phyloP scores from a whole-genome alignment of 1,140 invertebrate species.

The Bombus pyrosoma region DNA sequence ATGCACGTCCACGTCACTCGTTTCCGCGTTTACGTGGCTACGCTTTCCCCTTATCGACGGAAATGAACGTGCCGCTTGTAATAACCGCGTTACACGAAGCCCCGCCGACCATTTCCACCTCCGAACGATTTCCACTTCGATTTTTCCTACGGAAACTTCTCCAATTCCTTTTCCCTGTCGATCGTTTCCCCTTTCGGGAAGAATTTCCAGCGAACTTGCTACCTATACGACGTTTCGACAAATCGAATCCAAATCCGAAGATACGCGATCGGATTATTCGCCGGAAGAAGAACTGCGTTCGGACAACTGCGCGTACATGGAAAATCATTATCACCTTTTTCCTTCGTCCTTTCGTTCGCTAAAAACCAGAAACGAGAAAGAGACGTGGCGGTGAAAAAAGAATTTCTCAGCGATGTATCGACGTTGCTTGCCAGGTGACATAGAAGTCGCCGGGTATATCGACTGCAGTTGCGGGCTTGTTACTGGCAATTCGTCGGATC shows the following conservation, averaged over 20 bases:
- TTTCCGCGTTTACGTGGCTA: no score
- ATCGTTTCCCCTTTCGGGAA: not conserved
- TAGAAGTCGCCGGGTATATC: slow-evolving; percentile 3
- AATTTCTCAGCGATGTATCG: not conserved
- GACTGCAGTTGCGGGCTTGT: slow-evolving; percentile 5
- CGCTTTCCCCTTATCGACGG: not conserved
- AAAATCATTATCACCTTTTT: no score
- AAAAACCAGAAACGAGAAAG: no score
- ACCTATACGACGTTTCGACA: no score
- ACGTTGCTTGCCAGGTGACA: slow-evolving; percentile 14
- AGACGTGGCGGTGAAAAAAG: not conserved
- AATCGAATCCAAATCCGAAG: no score
- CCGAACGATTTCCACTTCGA: not conserved
- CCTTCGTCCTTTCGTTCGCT: no score
- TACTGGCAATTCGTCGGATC: slow-evolving; percentile 50
- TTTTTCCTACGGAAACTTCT: not conserved
- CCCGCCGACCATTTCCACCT: no score
- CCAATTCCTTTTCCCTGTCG: not conserved
- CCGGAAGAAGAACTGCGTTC: no score
- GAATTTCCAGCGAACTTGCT: no score
- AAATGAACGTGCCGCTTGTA: slow-evolving; percentile 4
- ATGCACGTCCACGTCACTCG: slow-evolving; percentile 14
- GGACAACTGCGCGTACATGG: no score
- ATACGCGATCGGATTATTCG: no score
- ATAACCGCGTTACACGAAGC: not conserved